Evolutionary conservation across 1,140 invertebrate genomes (phyloP), one percentile per base, ranked within the genome.

Genomic region (Scaptodrosophila lebanonensis): DNA sequence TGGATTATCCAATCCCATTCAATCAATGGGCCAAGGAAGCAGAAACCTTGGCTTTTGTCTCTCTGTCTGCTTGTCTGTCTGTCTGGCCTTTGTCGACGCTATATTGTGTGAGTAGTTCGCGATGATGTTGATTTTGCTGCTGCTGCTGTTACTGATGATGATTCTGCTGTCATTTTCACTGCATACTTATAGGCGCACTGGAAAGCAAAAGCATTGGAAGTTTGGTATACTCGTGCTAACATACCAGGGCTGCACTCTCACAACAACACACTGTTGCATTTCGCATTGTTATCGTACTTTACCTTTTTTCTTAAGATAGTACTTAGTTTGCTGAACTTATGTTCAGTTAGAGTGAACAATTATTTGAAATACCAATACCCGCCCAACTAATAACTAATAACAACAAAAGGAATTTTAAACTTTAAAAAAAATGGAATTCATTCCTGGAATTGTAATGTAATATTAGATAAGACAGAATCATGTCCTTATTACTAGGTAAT

Each of bases 101-200:
- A 66, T 68, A 52, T 54, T 25, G 8, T 25, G 22, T 25, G 22
- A 4, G 22, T 64, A 64, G 36, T 56, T 68, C 51, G 36, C 65
- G 40, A 64, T 49, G 54, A 69, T 79, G 73, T 79, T 79, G 73
- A 63, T 63, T 63, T 45, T 30, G 38, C 39, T 50, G 48, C 47
- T 49, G 38, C 35, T 57, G 48, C 47, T 51, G 48, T 47, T 39
- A 22, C 39, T 51, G 16, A 15, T 39, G 16, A 54, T 50, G 45
- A 48, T 48, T 71, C 58, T 83, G 49, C 75, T 77, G 73, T 79
- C 73, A 79, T 73, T 76, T 83, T 83, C 76, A 83, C 64, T 83
- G 77, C 77, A 83, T 83, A 83, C 77, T 83, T 62, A 77, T 83
- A 56, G 71, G 77, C 67, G 35, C 54, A 54, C 65, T 53, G 73